Percentiles rank a stretch among this genome's conserved stretches.
phyloP scores from a whole-genome alignment of 1,140 invertebrate genomes.

The Drosophila saltans region DNA sequence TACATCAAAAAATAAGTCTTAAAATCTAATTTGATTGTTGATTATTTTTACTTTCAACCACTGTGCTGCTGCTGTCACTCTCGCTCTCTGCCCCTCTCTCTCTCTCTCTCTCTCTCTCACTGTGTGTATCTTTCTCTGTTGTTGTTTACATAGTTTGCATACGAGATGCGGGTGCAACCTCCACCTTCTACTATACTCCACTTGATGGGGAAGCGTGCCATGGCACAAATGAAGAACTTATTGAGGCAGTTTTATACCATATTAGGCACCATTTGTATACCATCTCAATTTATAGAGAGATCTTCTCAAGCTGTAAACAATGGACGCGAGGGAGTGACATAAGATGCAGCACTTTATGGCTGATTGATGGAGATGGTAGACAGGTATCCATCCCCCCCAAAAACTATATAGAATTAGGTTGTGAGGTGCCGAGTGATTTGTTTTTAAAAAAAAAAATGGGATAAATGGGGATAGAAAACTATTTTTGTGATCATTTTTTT shows the following conservation, averaged over 20 bases:
- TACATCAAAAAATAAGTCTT: background rate
- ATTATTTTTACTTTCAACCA: background rate
- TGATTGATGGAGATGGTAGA: conserved; percentile 48
- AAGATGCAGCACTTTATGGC: conserved; percentile 19
- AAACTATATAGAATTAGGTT: background rate
- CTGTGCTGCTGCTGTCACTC: background rate
- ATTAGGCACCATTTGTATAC: conserved; percentile 40
- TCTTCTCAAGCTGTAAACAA: conserved; percentile 52
- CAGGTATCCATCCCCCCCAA: conserved; percentile 34
- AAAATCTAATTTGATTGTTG: background rate
- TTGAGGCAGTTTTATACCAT: conserved; percentile 47
- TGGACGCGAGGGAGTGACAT: conserved; percentile 19
- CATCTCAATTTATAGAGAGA: conserved; percentile 16
- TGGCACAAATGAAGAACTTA: conserved; percentile 57
- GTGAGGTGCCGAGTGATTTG: conserved; percentile 46
- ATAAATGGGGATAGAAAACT: background rate
- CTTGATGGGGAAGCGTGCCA: conserved; percentile 34
- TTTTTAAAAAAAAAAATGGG: conserved; percentile 11
- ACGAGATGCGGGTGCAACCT: conserved; percentile 53
- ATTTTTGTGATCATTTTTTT: conserved; percentile 8
- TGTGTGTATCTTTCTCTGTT: conserved; percentile 17
- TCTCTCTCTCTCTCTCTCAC: background rate
- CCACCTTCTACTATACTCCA: conserved; percentile 14
- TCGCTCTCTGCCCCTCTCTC: background rate
- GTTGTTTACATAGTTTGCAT: conserved; percentile 54